Base-by-base conservation (phyloP, 2,113 vertebrate species). In the Rhinopomastus cyanomelas region DNA sequence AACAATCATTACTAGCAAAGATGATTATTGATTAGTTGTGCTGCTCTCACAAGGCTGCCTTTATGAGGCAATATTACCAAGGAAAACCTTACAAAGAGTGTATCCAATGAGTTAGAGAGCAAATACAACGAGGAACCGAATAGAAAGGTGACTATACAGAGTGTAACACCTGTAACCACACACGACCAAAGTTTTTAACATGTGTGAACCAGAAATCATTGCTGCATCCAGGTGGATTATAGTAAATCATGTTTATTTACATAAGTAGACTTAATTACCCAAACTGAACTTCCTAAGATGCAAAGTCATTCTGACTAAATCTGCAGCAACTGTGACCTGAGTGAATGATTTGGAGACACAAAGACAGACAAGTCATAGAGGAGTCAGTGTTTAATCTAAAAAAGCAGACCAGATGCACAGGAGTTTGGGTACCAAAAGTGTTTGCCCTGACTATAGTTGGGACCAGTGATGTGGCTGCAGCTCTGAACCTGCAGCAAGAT, bases 1-100 rank as follows among this genome's bases (percentile, higher is more conserved):
- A 94, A 93, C 81, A 64, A 69, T 73, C 62, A 51, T 66, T 81
- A 81, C 84, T 77, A 89, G 90, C 75, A 91, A 65, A 5, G 73
- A 68, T 36, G 81, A 82, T 66, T 78, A 95, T 88, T 88, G 73
- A 89, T 76, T 56, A 87, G 46, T 34, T 76, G 32, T 56, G 80
- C 76, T 65, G 46, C 14, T 81, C 16, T 91, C 78, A 72, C 7
- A 74, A 13, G n/a, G 34, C 12, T 90, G 77, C 32, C 57, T 90
- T 85, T 61, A 61, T 73, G 66, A 69, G 59, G 46, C 53, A 89
- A 88, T 84, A 91, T 51, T 82, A 88, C 1, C 39, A 65, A 48
- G 42, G n/a, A 94, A 86, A 89, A 78, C 1, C 8, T 74, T 93
- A 84, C 20, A 79, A 32, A 59, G 26, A 12, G 56, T 59, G 18